These are phyloP conservation scores for Eupsilia transversa DNA, from an alignment of 2,888 invertebrate species.

Conservation along the genomic window DNA sequence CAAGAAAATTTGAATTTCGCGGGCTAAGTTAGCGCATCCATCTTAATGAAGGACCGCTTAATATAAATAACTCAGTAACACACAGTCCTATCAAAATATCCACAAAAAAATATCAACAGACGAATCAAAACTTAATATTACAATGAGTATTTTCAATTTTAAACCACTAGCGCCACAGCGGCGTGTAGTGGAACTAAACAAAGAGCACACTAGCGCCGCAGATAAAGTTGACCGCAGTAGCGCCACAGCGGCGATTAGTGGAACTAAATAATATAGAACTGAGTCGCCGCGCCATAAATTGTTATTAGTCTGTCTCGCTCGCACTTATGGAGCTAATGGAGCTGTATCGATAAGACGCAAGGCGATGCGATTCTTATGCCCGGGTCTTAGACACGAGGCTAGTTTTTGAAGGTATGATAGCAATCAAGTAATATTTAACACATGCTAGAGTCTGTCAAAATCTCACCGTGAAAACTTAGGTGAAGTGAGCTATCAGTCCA, in stretches of 20 bases:
- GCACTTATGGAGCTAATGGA: no score
- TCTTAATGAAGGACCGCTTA: no score
- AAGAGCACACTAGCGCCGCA: constrained; percentile 16
- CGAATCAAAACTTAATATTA: constrained; percentile 22
- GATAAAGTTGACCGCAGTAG: not conserved
- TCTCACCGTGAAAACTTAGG: no score
- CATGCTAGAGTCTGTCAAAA: not conserved
- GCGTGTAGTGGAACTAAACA: constrained; percentile 7
- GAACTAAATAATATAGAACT: constrained; percentile 17
- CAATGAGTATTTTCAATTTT: constrained; percentile 47
- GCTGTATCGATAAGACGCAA: no score
- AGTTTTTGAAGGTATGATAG: not conserved
- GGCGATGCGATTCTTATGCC: not conserved
- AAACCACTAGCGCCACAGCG: constrained; percentile 24
- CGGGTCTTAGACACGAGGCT: not conserved
- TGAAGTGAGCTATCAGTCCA: no score
- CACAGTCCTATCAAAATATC: constrained; percentile 18
- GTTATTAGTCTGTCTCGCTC: no score
- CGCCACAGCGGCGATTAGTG: constrained; percentile 7
- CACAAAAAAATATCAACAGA: constrained; percentile 42
- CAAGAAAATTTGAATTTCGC: no score
- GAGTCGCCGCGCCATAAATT: no score
- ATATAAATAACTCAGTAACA: not conserved
- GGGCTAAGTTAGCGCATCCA: no score
- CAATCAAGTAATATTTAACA: not conserved